Evolutionary conservation across 2,888 invertebrate species (phyloP).

Genomic region (Andricus quercusramuli): DNA sequence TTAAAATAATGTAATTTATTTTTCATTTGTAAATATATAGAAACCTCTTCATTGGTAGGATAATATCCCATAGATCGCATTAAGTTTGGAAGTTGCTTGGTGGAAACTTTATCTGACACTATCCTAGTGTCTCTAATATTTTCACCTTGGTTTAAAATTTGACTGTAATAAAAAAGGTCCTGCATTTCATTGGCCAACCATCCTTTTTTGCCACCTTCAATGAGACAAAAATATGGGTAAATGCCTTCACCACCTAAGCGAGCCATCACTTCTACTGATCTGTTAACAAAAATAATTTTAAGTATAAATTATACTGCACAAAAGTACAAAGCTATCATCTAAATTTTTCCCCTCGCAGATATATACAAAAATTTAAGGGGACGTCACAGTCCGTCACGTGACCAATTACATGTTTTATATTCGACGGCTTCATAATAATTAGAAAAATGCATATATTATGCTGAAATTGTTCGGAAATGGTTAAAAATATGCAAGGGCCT

Average conservation of each 20-base stretch:
- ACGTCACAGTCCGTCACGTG: too few relatives aligned
- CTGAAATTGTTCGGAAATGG: too few relatives aligned
- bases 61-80: conserved; percentile 88
- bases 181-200: conserved; percentile 87
- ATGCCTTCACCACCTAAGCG: conserved; percentile 81
- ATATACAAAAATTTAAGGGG: too few relatives aligned
- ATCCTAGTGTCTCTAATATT: conserved; percentile 83
- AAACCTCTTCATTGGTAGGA: conserved; percentile 87
- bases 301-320: conserved; percentile 60
- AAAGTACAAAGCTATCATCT: background rate
- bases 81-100: conserved; percentile 85
- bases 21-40: background rate
- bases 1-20: background rate
- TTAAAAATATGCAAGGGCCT: too few relatives aligned
- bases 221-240: conserved; percentile 85
- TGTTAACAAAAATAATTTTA: conserved; percentile 64
- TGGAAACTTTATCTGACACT: conserved; percentile 82
- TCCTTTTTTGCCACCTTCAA: conserved; percentile 86
- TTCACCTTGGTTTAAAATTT: conserved; percentile 86
- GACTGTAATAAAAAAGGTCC: conserved; percentile 88
- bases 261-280: conserved; percentile 80
- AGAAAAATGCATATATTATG: too few relatives aligned
- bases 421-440: too few relatives aligned
- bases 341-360: too few relatives aligned
- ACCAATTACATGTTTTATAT: too few relatives aligned